Base-by-base conservation (phyloP, 2,113 vertebrate species). In the Malurus alboscapulatus region DNA sequence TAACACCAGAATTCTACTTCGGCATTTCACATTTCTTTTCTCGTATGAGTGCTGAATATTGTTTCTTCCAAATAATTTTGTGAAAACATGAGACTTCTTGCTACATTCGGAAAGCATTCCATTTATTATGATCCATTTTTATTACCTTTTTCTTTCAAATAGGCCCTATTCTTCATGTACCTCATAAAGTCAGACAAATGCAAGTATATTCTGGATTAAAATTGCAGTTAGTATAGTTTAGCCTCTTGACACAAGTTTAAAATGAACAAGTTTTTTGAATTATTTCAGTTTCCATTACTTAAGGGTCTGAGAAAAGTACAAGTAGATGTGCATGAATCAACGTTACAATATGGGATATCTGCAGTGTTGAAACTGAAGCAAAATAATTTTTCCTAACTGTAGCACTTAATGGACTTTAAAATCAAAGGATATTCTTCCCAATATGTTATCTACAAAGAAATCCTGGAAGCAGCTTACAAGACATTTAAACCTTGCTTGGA, bases 191-290 rank as follows among this genome's bases (percentile, higher is more conserved):
- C 77, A 91, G 87, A 95, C 79, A 97, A 94, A 97, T 95, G 66
- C 74, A 89, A 94, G 76, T 93, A 77, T 96, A 96, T 97, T 92
- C 68, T 91, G 91, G 94, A 97, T 97, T 97, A 97, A 97, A 96
- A 96, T 89, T 90, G 66, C 87, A 95, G 68, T 96, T 95, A 74
- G 27, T 79, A 45, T 91, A 92, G 63, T 94, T 97, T 96, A 97
- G 85, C 88, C 78, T 96, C 87, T 96, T 97, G 94, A 94, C 85
- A 96, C 68, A 92, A 95, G 75, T 94, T 95, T 95, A 92, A 95
- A 97, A 94, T 66, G 45, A 96, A 87, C 74, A 95, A 83, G 61
- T 90, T 96, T 97, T 95, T 93, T 48, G 92, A 94, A 94, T 30
- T 79, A 85, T 96, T 93, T 93, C 90, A 42, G 51, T 94, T 94